phyloP scores from a whole-genome alignment of 2,113 vertebrate species.

The Pachypanchax playfairii region DNA sequence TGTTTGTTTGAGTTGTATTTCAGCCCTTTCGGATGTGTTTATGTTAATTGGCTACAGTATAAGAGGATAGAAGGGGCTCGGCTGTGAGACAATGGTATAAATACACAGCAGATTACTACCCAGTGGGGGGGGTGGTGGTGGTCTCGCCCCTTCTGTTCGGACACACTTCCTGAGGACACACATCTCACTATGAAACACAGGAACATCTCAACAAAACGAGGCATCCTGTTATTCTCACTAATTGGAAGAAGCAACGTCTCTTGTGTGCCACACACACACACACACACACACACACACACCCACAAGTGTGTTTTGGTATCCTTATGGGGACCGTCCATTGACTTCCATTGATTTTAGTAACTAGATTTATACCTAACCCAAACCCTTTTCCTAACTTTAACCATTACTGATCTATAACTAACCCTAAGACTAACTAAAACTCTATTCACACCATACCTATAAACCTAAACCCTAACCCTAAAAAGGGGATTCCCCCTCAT shows the following conservation, averaged over 20 bases:
- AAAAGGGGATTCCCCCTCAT: too few relatives aligned
- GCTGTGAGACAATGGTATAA: constrained; percentile 35
- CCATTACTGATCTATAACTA: too few relatives aligned
- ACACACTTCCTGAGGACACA: constrained; percentile 66
- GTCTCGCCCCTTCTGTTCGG: constrained; percentile 34
- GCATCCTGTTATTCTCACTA: constrained; percentile 73
- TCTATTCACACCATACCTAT: too few relatives aligned
- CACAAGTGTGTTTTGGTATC: too few relatives aligned
- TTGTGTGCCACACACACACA: constrained; percentile 30
- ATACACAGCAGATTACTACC: constrained; percentile 26
- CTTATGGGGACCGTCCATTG: too few relatives aligned
- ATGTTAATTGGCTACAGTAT: constrained; percentile 37
- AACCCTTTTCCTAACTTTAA: too few relatives aligned
- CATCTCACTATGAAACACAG: constrained; percentile 51
- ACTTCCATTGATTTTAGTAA: too few relatives aligned
- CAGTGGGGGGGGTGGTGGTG: neutral
- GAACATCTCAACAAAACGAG: constrained; percentile 68
- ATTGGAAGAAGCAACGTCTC: constrained; percentile 46
- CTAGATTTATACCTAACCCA: too few relatives aligned
- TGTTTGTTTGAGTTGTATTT: constrained; percentile 43
- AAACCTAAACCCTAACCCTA: too few relatives aligned
- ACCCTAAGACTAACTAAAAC: too few relatives aligned
- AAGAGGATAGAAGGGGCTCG: constrained; percentile 28
- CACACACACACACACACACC: constrained; percentile 5
- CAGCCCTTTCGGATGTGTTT: constrained; percentile 48